Conservation (phyloP, 2,797 vertebrate genomes). For the Chaenodraco wilsoni region DNA sequence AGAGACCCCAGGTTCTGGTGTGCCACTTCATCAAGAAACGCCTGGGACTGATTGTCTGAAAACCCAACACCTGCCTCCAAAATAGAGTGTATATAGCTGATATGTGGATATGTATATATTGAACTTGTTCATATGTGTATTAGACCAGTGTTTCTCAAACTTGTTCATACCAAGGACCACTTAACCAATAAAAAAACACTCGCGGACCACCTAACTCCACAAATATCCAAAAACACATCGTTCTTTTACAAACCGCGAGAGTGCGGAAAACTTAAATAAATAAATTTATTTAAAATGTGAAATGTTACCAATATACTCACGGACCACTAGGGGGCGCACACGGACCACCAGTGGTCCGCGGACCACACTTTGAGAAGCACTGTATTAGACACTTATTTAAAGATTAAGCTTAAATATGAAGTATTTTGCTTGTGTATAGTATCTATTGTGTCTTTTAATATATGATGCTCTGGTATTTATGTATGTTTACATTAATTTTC, state of each 20-base stretch:
- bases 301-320: no score
- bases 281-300: no score
- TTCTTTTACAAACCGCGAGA: no score
- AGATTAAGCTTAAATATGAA: slow-evolving; percentile 43
- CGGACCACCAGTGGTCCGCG: no score
- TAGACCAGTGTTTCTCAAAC: not conserved
- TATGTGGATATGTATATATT: slow-evolving; percentile 71
- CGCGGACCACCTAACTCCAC: no score
- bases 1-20: slow-evolving; percentile 87
- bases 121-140: slow-evolving; percentile 62
- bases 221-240: no score
- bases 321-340: no score
- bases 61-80: not conserved
- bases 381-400: slow-evolving; percentile 60
- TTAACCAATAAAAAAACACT: no score
- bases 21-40: slow-evolving; percentile 88
- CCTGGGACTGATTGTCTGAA: slow-evolving; percentile 75
- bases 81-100: slow-evolving; percentile 55
- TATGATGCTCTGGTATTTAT: slow-evolving; percentile 44
- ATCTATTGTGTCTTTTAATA: slow-evolving; percentile 46
- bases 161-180: no score
- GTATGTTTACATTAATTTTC: slow-evolving; percentile 33
- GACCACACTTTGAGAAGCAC: no score
- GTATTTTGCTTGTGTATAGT: slow-evolving; percentile 16
- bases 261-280: no score